A percentile compares a stretch with the other conserved stretches of the same genome.
These are phyloP conservation scores for Oeneis ivallda DNA, from an alignment of 2,888 invertebrate species.

Conservation along the genomic window DNA sequence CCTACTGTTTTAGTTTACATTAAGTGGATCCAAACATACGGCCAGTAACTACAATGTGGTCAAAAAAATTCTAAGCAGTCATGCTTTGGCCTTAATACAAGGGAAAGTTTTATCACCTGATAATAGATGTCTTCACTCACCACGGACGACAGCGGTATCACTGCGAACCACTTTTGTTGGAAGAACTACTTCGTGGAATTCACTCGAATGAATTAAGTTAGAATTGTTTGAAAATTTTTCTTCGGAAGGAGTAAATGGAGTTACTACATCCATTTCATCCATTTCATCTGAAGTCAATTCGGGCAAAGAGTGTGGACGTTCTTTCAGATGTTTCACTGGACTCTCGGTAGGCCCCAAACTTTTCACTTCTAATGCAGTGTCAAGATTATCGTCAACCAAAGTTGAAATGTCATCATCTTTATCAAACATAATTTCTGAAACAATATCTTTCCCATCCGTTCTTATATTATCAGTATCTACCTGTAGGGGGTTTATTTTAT, in stretches of 20 bases:
- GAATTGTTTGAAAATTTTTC: slow-evolving; percentile 42
- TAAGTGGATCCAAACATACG: slow-evolving; percentile 22
- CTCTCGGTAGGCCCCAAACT: slow-evolving; percentile 20
- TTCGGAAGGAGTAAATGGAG: slow-evolving; percentile 51
- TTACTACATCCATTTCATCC: slow-evolving; percentile 71
- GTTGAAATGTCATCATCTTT: slow-evolving; percentile 26
- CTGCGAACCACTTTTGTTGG: slow-evolving; percentile 71
- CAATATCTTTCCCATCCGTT: background rate
- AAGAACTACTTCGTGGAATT: slow-evolving; percentile 77
- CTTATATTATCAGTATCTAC: background rate
- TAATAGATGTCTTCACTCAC: slow-evolving; percentile 81
- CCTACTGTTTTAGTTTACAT: slow-evolving; percentile 1
- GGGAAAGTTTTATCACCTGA: slow-evolving; percentile 78
- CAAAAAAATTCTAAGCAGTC: slow-evolving; percentile 58
- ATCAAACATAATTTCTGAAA: slow-evolving; percentile 5
- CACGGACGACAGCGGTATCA: slow-evolving; percentile 75
- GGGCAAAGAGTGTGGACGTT: slow-evolving; percentile 23
- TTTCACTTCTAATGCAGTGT: slow-evolving; percentile 23
- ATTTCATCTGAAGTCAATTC: slow-evolving; percentile 63
- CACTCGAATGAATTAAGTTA: slow-evolving; percentile 74
- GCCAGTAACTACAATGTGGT: slow-evolving; percentile 46
- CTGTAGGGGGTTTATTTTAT: background rate
- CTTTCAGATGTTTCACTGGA: slow-evolving; percentile 9
- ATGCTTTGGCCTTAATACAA: slow-evolving; percentile 74
- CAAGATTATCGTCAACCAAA: slow-evolving; percentile 22